A percentile compares a stretch with the other conserved stretches of the same genome.
Conservation (phyloP, 2,888 invertebrate genomes). For the Muschampia plurimacula region DNA sequence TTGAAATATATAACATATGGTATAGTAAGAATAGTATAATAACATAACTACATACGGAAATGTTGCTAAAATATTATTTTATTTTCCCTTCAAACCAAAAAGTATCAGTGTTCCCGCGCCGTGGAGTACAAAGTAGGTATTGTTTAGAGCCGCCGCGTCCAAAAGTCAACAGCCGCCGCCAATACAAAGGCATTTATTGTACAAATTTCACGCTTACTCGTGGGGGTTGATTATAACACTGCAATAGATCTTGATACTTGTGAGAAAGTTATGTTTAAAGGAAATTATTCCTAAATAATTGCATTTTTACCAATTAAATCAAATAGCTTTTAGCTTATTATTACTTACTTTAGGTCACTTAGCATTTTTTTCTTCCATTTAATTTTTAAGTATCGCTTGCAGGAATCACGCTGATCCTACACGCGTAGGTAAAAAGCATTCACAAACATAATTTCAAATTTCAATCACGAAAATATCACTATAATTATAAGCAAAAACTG, state of each 20-base stretch:
- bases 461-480: too few species aligned
- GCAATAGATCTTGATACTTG: conserved; percentile 55
- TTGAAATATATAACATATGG: neutral
- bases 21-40: neutral
- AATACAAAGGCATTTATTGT: conserved; percentile 85
- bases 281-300: neutral
- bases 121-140: conserved; percentile 42
- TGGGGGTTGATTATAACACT: conserved; percentile 63
- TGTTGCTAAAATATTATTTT: conserved; percentile 2
- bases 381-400: too few species aligned
- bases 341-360: too few species aligned
- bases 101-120: conserved; percentile 8
- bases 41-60: neutral
- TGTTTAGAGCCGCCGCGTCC: conserved; percentile 51
- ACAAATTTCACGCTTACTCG: conserved; percentile 81
- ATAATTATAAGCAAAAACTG: too few species aligned
- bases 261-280: neutral
- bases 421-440: too few species aligned
- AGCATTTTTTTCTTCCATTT: too few species aligned
- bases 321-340: too few species aligned
- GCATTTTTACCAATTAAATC: too few species aligned
- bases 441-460: too few species aligned
- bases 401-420: too few species aligned
- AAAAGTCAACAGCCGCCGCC: conserved; percentile 61
- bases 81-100: conserved; percentile 16